Conservation (phyloP, 2,113 vertebrate species). For the Anthoscopus minutus region DNA sequence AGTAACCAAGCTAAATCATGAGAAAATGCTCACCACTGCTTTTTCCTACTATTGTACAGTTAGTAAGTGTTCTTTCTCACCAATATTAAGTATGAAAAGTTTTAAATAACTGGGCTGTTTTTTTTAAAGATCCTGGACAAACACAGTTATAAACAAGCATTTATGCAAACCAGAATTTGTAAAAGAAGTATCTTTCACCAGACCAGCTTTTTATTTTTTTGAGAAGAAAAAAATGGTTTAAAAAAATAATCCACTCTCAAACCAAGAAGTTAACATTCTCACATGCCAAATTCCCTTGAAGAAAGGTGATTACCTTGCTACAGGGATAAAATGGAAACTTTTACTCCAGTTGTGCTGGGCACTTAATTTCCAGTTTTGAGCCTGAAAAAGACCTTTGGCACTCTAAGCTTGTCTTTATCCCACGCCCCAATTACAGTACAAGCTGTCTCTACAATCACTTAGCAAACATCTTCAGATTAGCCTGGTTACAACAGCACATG, state of each 20-base stretch:
- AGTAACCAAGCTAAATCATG: not conserved
- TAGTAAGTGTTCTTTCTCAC: not conserved
- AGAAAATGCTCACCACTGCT: not conserved
- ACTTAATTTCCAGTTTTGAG: not conserved
- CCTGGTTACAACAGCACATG: not conserved
- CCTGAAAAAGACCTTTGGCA: not conserved
- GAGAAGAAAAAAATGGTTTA: not conserved
- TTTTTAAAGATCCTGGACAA: not conserved
- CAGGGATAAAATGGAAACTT: not conserved
- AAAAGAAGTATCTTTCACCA: not conserved
- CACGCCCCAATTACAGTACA: not conserved
- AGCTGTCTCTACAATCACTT: not conserved
- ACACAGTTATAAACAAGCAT: not conserved
- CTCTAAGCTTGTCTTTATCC: not conserved
- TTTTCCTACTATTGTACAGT: not conserved
- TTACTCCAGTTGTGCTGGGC: not conserved
- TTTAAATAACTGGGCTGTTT: not conserved
- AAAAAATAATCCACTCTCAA: not conserved
- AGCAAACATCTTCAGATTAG: not conserved
- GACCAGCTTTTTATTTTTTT: not conserved
- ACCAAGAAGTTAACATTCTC: not conserved
- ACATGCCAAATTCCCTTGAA: not conserved
- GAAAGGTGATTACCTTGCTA: not conserved
- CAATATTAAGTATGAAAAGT: not conserved
- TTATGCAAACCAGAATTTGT: not conserved